Evolutionary conservation across 2,113 vertebrate species (phyloP), one percentile per base, ranked within the genome.

Genomic region (Pelmatolapia mariae): DNA sequence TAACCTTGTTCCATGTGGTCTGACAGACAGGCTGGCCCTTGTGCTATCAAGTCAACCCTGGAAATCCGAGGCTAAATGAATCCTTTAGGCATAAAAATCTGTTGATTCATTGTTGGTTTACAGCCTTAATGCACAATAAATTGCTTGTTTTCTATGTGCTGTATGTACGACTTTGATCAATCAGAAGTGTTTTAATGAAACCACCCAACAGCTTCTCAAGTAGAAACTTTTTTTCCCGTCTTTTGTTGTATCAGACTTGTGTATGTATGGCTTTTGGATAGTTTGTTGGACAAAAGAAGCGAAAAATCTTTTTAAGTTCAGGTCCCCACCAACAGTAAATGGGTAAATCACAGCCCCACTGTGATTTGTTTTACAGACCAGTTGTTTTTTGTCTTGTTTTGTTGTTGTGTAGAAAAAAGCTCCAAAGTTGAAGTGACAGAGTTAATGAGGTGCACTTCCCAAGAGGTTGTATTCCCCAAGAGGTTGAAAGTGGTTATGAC

Each of bases 1-100:
- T 81, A 87, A 87, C 89, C 94, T 91, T 87, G 92, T 82, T 52
- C 86, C 85, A 52, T 38, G 89, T 78, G 56, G 56, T 87, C 68
- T 83, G 87, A 85, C 80, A 73, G 63, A 86, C 54, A 12, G 59
- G 66, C 78, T 73, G 78, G 88, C 84, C 80, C 63, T 15, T 79
- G 29, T 40, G 84, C 89, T 92, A 91, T 81, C 53, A 79, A 59
- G 53, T 33, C 50, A 88, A 26, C 88, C 84, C 87, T 91, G 84
- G 53, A 56, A 89, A 59, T 81, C 22, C 85, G 89, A 87, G 73
- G 84, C 87, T 86, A 22, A 78, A 79, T 38, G 3, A 80, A 83
- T 66, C 19, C 7, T 50, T 19, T 29, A 54, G n/a, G 11, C 31
- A 53, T 26, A 79, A 36, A 76, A 86, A 87, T 45, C 5, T 22